A percentile compares a stretch with the other conserved stretches of the same genome.
Conservation (phyloP, 30 jellyfish, hydroid and myxozoan species). For the Aurelia coerulea region DNA sequence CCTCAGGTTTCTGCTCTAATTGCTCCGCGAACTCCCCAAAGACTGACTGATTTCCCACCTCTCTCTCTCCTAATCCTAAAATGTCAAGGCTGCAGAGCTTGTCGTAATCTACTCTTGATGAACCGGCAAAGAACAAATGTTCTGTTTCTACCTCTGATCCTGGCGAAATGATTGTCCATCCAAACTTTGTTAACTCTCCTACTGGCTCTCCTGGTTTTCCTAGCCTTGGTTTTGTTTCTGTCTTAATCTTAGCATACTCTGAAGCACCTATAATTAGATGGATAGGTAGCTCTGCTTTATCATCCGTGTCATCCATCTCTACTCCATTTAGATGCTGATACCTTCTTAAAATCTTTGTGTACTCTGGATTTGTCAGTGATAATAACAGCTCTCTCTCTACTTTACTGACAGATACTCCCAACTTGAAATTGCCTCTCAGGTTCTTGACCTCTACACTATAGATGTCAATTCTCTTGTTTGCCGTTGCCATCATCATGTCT, state of each 20-base stretch:
- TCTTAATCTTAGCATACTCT: slow-evolving; percentile 35
- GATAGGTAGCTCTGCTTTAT: slow-evolving; percentile 52
- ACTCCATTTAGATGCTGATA: slow-evolving; percentile 54
- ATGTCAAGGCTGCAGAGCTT: slow-evolving; percentile 35
- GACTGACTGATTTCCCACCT: not conserved
- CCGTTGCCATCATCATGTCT: slow-evolving; percentile 76
- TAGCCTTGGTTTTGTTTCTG: slow-evolving; percentile 26
- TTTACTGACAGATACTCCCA: slow-evolving; percentile 58
- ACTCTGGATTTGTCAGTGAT: slow-evolving; percentile 50
- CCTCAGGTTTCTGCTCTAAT: slow-evolving; percentile 36
- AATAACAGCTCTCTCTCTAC: slow-evolving; percentile 58
- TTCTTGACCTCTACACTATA: slow-evolving; percentile 32
- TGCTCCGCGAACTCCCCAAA: not conserved
- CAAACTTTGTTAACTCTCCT: slow-evolving; percentile 41
- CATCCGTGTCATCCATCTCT: slow-evolving; percentile 48
- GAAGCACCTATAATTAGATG: slow-evolving; percentile 58
- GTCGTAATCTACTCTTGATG: slow-evolving; percentile 12
- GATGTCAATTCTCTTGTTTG: slow-evolving; percentile 57
- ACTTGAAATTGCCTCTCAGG: slow-evolving; percentile 40
- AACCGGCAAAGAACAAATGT: not conserved
- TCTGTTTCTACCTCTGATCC: slow-evolving; percentile 34
- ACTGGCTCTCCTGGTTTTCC: slow-evolving; percentile 61
- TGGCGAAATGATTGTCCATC: slow-evolving; percentile 49
- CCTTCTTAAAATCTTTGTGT: slow-evolving; percentile 8
- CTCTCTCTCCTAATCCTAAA: slow-evolving; percentile 21